Conservation (phyloP, 2,113 vertebrate species). For the Silurus glanis region DNA sequence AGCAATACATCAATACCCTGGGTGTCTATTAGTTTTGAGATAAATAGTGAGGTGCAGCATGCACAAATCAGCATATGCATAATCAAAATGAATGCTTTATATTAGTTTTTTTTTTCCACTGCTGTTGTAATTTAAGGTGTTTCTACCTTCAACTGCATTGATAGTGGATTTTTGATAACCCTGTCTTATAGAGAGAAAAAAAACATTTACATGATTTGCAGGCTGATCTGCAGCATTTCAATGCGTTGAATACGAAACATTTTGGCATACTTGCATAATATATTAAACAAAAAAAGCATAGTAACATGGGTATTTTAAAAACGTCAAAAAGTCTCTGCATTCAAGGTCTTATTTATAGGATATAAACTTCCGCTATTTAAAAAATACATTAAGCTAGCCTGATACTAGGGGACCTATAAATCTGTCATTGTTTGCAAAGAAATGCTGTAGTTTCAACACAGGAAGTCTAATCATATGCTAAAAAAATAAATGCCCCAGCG, state of each 20-base stretch:
- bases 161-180: not conserved
- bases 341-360: not conserved
- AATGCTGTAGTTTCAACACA: not conserved
- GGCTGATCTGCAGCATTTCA: not conserved
- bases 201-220: not conserved
- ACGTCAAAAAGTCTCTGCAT: not conserved
- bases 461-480: not conserved
- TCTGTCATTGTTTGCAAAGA: not conserved
- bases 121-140: not conserved
- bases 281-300: not conserved
- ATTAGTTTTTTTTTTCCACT: not conserved
- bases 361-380: not conserved
- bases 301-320: not conserved
- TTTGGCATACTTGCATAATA: not conserved
- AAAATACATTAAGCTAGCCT: not conserved
- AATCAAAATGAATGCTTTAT: not conserved
- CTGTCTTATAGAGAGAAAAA: not conserved
- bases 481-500: not conserved
- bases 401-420: not conserved
- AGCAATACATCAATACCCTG: constrained; percentile 8
- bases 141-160: not conserved
- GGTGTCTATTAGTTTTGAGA: constrained; percentile 14
- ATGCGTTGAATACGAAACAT: not conserved
- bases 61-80: not conserved
- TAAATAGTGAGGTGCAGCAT: not conserved